Evolutionary conservation across 2,113 vertebrate genomes (phyloP).

Genomic region (Neofelis nebulosa): DNA sequence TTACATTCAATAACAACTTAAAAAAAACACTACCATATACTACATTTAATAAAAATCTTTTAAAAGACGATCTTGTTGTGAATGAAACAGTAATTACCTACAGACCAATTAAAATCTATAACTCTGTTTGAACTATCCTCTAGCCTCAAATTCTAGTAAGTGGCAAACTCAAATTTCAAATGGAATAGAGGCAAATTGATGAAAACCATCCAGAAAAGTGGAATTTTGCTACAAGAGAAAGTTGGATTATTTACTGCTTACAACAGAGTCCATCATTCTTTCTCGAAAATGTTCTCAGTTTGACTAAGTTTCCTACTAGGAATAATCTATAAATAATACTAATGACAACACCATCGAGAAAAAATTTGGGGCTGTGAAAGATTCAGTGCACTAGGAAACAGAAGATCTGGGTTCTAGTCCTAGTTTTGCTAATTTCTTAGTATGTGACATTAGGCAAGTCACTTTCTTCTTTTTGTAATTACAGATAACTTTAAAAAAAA

Average conservation of each 20-base stretch:
- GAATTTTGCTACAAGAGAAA: not conserved
- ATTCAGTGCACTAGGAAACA: not conserved
- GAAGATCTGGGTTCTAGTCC: not conserved
- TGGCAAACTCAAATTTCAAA: slow-evolving; percentile 48
- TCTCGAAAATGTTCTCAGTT: not conserved
- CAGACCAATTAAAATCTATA: not conserved
- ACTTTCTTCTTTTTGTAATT: slow-evolving; percentile 5
- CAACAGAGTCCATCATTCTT: not conserved
- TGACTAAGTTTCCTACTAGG: not conserved
- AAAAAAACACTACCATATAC: not conserved
- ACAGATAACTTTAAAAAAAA: not conserved
- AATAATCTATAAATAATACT: not conserved
- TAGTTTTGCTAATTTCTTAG: not conserved
- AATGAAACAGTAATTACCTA: not conserved
- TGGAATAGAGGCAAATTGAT: not conserved
- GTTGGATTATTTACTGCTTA: not conserved
- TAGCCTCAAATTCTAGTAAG: not conserved
- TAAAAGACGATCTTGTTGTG: not conserved
- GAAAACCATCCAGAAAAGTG: not conserved
- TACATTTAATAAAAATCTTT: not conserved
- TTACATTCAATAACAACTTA: not conserved
- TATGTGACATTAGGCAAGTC: not conserved
- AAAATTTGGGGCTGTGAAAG: not conserved
- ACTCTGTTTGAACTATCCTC: not conserved
- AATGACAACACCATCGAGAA: not conserved